These are phyloP conservation scores for Podarcis raffonei DNA, from an alignment of 2,113 vertebrate species.

Conservation along the genomic window DNA sequence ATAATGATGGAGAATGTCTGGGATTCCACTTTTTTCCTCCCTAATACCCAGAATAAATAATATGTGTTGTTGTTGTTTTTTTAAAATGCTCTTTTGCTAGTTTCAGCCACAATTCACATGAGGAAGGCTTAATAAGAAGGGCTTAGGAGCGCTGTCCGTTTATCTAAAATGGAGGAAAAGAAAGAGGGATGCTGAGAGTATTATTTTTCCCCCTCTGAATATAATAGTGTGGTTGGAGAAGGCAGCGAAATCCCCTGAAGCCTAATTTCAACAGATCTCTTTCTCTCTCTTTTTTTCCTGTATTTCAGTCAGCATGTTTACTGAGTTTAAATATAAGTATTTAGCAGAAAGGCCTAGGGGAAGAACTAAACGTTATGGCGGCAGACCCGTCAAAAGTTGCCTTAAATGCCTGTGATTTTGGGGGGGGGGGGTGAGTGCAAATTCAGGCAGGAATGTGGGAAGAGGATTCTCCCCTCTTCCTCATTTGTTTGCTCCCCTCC, in stretches of 20 bases:
- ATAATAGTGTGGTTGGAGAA: constrained; percentile 35
- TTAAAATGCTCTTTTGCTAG: constrained; percentile 33
- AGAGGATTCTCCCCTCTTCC: neutral
- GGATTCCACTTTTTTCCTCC: constrained; percentile 35
- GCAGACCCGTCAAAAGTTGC: neutral
- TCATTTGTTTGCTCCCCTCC: neutral
- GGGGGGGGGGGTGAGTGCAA: neutral
- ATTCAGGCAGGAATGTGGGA: no score
- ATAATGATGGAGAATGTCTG: constrained; percentile 47
- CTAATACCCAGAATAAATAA: constrained; percentile 41
- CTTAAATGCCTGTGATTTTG: no score
- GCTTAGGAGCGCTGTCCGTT: constrained; percentile 31
- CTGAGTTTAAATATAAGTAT: neutral
- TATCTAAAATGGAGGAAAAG: constrained; percentile 43
- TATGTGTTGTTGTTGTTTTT: neutral
- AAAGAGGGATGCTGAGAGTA: constrained; percentile 18
- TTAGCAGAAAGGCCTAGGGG: constrained; percentile 3
- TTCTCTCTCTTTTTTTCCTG: neutral
- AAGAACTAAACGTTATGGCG: neutral
- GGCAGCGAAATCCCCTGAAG: constrained; percentile 20
- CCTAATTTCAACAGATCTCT: constrained; percentile 46
- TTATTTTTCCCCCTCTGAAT: constrained; percentile 15
- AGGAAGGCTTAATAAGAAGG: constrained; percentile 2
- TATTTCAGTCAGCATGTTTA: constrained; percentile 1
- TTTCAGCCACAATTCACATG: constrained; percentile 12